Percentiles rank a stretch among this genome's conserved stretches.
Evolutionary conservation across 2,113 vertebrate genomes (phyloP).

Genomic region (Oreochromis aureus): DNA sequence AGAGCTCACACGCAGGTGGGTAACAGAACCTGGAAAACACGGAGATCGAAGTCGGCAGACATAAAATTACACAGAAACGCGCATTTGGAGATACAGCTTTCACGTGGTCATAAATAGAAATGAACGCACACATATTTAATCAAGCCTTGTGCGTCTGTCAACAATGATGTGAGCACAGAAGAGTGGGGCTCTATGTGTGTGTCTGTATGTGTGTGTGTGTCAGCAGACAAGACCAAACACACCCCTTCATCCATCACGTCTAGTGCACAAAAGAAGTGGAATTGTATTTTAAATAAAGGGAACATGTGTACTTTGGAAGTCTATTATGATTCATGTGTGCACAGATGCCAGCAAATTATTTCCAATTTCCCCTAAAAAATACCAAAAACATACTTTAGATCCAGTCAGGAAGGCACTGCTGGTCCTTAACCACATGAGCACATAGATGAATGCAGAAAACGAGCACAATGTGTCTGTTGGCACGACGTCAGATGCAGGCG

Average conservation of each 20-base stretch:
- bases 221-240: constrained; percentile 47
- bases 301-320: neutral
- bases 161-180: constrained; percentile 21
- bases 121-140: constrained; percentile 43
- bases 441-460: neutral
- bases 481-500: constrained; percentile 16
- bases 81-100: neutral
- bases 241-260: constrained; percentile 39
- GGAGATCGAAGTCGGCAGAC: neutral
- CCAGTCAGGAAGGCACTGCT: neutral
- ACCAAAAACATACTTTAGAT: neutral
- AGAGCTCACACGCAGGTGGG: neutral
- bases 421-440: neutral
- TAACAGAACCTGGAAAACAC: neutral
- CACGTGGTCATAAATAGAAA: neutral
- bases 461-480: constrained; percentile 4
- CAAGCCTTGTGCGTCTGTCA: constrained; percentile 49
- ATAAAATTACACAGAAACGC: neutral
- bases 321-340: neutral
- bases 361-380: neutral
- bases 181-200: neutral
- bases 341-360: neutral
- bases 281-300: constrained; percentile 1
- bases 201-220: neutral
- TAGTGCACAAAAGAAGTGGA: constrained; percentile 27